These are phyloP conservation scores for Riparia riparia DNA, from an alignment of 2,113 vertebrate species.

Conservation along the genomic window DNA sequence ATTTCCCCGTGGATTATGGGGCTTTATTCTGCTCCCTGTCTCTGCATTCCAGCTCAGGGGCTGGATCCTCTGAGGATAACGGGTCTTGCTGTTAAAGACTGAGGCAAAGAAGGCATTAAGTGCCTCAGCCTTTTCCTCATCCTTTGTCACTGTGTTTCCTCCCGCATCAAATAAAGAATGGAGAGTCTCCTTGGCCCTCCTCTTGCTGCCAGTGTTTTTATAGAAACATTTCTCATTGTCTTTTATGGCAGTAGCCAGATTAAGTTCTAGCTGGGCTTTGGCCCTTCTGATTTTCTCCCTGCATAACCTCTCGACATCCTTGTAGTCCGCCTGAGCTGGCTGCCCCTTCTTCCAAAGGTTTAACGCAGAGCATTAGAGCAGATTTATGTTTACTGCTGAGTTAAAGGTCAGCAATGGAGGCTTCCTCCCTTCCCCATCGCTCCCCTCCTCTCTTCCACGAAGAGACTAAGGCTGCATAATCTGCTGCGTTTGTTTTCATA, in stretches of 20 bases:
- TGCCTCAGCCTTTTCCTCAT: background rate
- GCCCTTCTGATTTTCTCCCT: background rate
- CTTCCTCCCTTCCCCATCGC: constrained; percentile 20
- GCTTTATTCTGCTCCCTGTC: background rate
- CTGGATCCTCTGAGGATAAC: background rate
- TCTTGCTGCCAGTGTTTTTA: background rate
- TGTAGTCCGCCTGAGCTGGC: background rate
- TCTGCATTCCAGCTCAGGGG: background rate
- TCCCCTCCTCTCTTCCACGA: constrained; percentile 6
- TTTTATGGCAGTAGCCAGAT: background rate
- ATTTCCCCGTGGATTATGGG: background rate
- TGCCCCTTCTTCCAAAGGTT: constrained; percentile 12
- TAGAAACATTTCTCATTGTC: background rate
- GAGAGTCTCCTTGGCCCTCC: background rate
- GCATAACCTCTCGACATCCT: background rate
- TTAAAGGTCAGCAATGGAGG: constrained; percentile 67
- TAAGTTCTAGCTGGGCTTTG: background rate
- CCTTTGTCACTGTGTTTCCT: background rate
- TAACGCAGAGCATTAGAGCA: constrained; percentile 48
- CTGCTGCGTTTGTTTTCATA: constrained; percentile 59
- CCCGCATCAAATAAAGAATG: background rate
- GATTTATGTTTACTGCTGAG: constrained; percentile 71
- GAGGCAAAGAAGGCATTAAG: background rate
- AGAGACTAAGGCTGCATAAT: constrained; percentile 52
- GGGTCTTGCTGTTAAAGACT: background rate